These are phyloP conservation scores for Scaptomyza polygonia DNA, from an alignment of 2,888 invertebrate species.

Conservation along the genomic window DNA sequence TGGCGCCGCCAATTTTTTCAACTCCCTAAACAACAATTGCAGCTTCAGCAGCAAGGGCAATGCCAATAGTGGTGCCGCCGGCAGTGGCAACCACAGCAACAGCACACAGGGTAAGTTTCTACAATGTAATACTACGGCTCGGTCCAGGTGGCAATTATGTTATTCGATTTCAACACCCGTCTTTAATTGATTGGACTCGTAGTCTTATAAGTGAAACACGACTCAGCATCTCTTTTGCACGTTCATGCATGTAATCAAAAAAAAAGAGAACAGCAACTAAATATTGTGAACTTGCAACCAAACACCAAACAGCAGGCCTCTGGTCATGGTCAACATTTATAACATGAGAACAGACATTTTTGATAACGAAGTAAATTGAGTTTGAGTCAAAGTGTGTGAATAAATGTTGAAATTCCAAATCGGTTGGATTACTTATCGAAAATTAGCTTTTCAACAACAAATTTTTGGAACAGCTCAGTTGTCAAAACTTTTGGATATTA, in stretches of 20 bases:
- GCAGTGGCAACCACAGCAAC: constrained; percentile 66
- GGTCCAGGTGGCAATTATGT: constrained; percentile 50
- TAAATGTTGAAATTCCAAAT: neutral
- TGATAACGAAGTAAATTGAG: neutral
- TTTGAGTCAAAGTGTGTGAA: neutral
- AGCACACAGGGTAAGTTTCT: constrained; percentile 65
- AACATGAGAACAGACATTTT: neutral
- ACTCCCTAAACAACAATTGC: constrained; percentile 79
- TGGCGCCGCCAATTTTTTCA: constrained; percentile 77
- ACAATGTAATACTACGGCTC: neutral
- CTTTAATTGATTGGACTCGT: constrained; percentile 46
- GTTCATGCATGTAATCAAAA: constrained; percentile 2
- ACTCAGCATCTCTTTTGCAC: constrained; percentile 16
- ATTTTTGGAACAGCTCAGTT: neutral
- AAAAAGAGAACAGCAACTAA: constrained; percentile 3
- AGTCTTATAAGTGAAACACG: constrained; percentile 51
- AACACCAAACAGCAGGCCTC: neutral
- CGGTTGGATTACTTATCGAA: neutral
- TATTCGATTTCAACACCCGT: constrained; percentile 50
- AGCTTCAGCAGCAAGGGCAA: constrained; percentile 66
- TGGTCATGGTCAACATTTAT: no score
- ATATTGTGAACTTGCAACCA: constrained; percentile 8
- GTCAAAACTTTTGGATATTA: neutral
- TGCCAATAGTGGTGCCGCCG: constrained; percentile 47
- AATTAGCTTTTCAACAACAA: neutral